Conservation (phyloP, 2,797 vertebrate species). For the Chelidonichthys spinosus region DNA sequence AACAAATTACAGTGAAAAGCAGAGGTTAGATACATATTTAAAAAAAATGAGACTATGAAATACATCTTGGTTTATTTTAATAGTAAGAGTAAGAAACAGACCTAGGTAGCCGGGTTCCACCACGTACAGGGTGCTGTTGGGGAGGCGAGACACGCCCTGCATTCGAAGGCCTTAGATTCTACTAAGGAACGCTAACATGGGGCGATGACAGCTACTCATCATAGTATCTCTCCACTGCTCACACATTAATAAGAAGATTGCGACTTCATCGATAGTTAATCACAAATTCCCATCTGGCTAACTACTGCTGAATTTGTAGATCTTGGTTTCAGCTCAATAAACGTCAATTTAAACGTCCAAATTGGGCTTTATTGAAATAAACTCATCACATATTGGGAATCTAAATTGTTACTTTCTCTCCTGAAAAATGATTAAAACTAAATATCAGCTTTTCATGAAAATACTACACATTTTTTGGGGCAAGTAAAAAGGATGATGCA, state of each 20-base stretch:
- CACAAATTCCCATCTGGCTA: too few relatives aligned
- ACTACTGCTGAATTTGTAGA: too few relatives aligned
- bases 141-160: slow-evolving; percentile 92
- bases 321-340: too few relatives aligned
- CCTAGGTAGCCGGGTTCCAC: slow-evolving; percentile 95
- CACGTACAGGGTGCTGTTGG: slow-evolving; percentile 94
- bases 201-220: neutral
- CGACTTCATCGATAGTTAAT: too few relatives aligned
- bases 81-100: slow-evolving; percentile 72
- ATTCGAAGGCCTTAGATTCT: slow-evolving; percentile 87
- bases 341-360: too few relatives aligned
- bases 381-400: neutral
- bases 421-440: too few relatives aligned
- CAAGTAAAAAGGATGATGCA: too few relatives aligned
- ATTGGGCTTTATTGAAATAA: neutral
- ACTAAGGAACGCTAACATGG: slow-evolving; percentile 69
- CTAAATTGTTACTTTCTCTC: neutral
- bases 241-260: slow-evolving; percentile 5
- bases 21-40: neutral
- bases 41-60: neutral
- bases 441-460: too few relatives aligned
- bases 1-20: slow-evolving; percentile 20
- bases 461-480: too few relatives aligned
- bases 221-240: neutral
- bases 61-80: neutral